phyloP scores from a whole-genome alignment of 2,113 vertebrate genomes.

The Electrona antarctica region DNA sequence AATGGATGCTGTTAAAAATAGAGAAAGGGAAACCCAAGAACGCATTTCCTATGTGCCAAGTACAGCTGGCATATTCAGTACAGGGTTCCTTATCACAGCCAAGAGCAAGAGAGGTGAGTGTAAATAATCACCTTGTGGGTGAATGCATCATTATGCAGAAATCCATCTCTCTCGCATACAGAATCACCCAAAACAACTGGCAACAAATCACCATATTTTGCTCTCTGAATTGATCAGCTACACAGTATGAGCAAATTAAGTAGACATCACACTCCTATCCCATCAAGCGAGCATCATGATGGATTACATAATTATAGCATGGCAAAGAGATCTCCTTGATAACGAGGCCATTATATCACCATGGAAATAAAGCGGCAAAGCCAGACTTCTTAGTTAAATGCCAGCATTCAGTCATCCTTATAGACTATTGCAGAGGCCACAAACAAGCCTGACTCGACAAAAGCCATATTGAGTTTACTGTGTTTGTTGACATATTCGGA shows the following conservation, averaged over 20 bases:
- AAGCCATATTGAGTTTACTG: conserved; percentile 19
- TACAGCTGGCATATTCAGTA: conserved; percentile 18
- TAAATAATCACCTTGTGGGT: conserved; percentile 34
- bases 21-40: conserved; percentile 51
- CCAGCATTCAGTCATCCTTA: conserved; percentile 19
- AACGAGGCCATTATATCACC: conserved; percentile 9
- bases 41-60: conserved; percentile 48
- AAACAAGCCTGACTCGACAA: conserved; percentile 57
- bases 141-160: conserved; percentile 5
- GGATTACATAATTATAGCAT: conserved; percentile 4
- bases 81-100: conserved; percentile 18
- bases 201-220: conserved; percentile 18
- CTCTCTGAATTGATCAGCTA: neutral
- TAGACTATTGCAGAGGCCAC: conserved; percentile 30
- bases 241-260: conserved; percentile 18
- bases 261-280: conserved; percentile 9
- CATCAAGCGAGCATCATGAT: neutral
- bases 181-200: conserved; percentile 13
- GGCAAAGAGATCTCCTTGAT: neutral
- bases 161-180: conserved; percentile 21
- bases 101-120: conserved; percentile 21
- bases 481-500: conserved; percentile 27
- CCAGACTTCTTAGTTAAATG: conserved; percentile 23
- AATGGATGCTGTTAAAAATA: conserved; percentile 57
- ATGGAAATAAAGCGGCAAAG: neutral